phyloP scores from a whole-genome alignment of 2,797 vertebrate genomes.

The Prionace glauca region DNA sequence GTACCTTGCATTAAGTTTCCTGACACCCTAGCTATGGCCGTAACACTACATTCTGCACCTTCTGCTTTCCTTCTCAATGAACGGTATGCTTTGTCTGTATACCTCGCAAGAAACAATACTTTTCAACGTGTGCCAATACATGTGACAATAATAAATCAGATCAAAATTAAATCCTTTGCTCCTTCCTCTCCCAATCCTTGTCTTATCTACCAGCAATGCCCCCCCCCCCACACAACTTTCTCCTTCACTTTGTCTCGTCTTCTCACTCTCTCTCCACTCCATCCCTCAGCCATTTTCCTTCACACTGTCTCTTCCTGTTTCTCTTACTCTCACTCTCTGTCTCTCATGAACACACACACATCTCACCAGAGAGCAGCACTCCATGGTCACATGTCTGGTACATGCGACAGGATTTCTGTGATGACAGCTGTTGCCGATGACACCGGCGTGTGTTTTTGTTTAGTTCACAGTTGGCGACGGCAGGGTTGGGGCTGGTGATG shows the following conservation, averaged over 20 bases:
- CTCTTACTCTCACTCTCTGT: neutral
- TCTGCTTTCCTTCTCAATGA: too few species aligned
- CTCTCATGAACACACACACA: neutral
- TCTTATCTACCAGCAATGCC: too few species aligned
- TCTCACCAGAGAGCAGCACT: slow-evolving; percentile 65
- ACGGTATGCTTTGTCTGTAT: too few species aligned
- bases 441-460: slow-evolving; percentile 72
- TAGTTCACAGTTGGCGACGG: slow-evolving; percentile 66
- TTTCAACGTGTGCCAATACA: too few species aligned
- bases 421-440: slow-evolving; percentile 64
- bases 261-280: neutral
- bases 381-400: slow-evolving; percentile 77
- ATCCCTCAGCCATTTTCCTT: neutral
- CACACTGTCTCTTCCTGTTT: neutral
- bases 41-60: too few species aligned
- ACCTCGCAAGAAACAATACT: too few species aligned
- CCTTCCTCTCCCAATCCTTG: neutral
- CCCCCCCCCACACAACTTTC: neutral
- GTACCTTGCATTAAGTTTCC: too few species aligned
- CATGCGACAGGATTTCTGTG: slow-evolving; percentile 66
- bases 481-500: slow-evolving; percentile 50
- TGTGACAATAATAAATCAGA: too few species aligned
- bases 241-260: neutral
- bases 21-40: too few species aligned
- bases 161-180: neutral